Evolutionary conservation across 2,113 vertebrate species (phyloP).

Genomic region (Cynoglossus semilaevis): DNA sequence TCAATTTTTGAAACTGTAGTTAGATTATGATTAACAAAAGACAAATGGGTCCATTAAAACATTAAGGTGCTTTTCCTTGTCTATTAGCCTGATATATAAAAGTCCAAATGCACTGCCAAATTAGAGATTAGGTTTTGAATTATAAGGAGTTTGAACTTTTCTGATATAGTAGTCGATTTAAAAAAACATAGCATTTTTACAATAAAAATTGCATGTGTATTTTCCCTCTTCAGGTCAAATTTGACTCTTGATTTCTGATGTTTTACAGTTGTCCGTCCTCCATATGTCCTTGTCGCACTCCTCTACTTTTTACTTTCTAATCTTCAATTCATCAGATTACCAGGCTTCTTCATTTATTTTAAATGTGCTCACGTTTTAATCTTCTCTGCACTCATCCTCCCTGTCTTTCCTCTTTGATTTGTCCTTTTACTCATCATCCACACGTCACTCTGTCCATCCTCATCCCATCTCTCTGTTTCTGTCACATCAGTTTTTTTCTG

Average conservation of each 20-base stretch:
- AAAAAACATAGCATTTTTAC: too few relatives aligned
- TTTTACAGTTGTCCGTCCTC: not conserved
- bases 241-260: not conserved
- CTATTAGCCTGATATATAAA: too few relatives aligned
- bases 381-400: not conserved
- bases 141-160: too few relatives aligned
- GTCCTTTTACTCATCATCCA: constrained; percentile 16
- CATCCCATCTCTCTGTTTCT: constrained; percentile 16
- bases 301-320: not conserved
- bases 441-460: constrained; percentile 18
- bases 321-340: not conserved
- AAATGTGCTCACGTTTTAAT: constrained; percentile 1
- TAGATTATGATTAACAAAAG: too few relatives aligned
- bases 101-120: too few relatives aligned
- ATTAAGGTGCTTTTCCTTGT: too few relatives aligned
- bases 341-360: constrained; percentile 1
- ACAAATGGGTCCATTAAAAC: too few relatives aligned
- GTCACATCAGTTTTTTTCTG: constrained; percentile 35
- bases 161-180: too few relatives aligned
- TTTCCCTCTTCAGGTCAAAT: not conserved
- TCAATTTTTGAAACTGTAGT: too few relatives aligned
- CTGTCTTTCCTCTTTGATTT: constrained; percentile 14
- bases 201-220: too few relatives aligned
- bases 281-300: not conserved
- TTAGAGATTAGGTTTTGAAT: too few relatives aligned